Evolutionary conservation across 2,113 vertebrate species (phyloP).

Genomic region (Irena cyanogastra): DNA sequence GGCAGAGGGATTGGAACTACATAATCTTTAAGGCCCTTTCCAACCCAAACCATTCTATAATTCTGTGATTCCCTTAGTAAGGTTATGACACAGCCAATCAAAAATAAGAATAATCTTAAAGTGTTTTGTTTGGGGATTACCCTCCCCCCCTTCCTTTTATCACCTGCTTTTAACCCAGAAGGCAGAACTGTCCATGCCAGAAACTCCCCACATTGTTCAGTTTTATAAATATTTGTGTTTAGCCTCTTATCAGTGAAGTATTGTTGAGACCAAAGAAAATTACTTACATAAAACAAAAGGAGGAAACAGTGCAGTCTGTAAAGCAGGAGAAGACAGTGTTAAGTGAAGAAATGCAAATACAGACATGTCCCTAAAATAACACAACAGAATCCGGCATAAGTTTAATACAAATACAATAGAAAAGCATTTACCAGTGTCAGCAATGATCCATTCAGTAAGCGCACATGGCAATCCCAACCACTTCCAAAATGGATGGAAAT

Average conservation of each 20-base stretch:
- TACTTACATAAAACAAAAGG: conserved; percentile 17
- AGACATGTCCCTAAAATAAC: neutral
- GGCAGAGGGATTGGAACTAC: neutral
- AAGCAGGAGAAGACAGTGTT: neutral
- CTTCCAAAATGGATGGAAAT: neutral
- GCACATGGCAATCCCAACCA: neutral
- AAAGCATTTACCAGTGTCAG: neutral
- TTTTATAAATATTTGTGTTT: neutral
- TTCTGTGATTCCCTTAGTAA: neutral
- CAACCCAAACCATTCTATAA: neutral
- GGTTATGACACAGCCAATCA: neutral
- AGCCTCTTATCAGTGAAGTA: neutral
- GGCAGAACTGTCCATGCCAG: neutral
- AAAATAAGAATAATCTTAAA: neutral
- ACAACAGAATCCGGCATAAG: neutral
- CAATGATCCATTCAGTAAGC: neutral
- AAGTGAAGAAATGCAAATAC: neutral
- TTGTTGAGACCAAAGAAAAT: neutral
- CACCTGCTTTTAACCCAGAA: neutral
- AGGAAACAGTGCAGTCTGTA: conserved; percentile 5
- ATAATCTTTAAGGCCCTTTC: neutral
- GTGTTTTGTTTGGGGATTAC: neutral
- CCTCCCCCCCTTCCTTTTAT: accelerated
- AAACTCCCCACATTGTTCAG: neutral
- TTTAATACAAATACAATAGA: neutral